These are phyloP conservation scores for Philaethria dido DNA, from an alignment of 2,888 invertebrate genomes.

Conservation along the genomic window DNA sequence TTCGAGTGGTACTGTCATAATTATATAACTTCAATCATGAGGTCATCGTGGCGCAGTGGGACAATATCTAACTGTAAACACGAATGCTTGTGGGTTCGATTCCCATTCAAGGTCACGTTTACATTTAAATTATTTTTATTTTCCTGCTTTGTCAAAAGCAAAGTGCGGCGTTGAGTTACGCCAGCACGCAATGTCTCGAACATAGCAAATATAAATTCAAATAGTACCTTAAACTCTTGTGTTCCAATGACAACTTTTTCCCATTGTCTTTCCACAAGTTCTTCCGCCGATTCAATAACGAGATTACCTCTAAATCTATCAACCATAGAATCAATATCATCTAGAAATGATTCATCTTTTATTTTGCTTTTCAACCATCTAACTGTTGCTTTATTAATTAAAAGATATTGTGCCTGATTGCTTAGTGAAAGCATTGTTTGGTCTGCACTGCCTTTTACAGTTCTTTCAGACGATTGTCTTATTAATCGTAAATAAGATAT, in stretches of 20 bases:
- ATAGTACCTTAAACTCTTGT: constrained; percentile 84
- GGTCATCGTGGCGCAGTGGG: no score
- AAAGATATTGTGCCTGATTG: constrained; percentile 93
- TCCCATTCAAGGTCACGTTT: no score
- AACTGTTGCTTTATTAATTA: constrained; percentile 91
- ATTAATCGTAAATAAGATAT: constrained; percentile 88
- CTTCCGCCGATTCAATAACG: constrained; percentile 87
- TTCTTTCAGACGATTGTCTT: constrained; percentile 80
- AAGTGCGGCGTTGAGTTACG: no score
- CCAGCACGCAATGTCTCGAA: no score
- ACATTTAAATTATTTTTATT: no score
- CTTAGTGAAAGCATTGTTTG: constrained; percentile 83
- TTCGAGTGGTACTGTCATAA: no score
- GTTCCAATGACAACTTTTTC: constrained; percentile 86
- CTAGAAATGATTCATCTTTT: constrained; percentile 75
- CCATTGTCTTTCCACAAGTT: constrained; percentile 93
- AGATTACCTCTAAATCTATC: constrained; percentile 96
- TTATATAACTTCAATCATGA: no score
- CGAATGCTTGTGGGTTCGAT: no score
- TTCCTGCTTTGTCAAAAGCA: no score
- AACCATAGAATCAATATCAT: constrained; percentile 85
- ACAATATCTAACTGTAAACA: no score
- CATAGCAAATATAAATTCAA: not conserved
- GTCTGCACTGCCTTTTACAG: constrained; percentile 62
- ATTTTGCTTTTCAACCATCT: constrained; percentile 87